Evolutionary conservation across 2,888 invertebrate species (phyloP).

Genomic region (Diachrysia chrysitis): DNA sequence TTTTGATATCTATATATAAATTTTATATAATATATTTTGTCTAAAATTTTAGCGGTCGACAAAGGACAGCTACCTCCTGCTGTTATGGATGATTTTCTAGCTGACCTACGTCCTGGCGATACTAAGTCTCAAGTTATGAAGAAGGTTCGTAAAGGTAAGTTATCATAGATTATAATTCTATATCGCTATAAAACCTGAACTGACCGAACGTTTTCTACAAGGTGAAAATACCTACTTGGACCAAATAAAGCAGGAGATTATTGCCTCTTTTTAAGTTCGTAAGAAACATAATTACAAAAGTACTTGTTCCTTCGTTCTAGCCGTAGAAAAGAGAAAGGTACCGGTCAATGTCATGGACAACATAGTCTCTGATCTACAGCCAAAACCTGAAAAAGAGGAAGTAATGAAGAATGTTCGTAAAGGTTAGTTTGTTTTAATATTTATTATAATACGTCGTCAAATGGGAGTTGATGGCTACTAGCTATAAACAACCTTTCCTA

Average conservation of each 20-base stretch:
- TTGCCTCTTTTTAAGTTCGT: no score
- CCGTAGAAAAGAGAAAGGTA: conserved; percentile 25
- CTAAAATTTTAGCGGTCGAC: conserved; percentile 23
- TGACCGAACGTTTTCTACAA: no score
- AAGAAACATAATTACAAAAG: background rate
- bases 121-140: conserved; percentile 16
- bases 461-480: no score
- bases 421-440: conserved; percentile 11
- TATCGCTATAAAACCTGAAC: no score
- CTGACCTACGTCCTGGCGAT: conserved; percentile 23
- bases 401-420: conserved; percentile 18
- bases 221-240: no score
- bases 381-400: conserved; percentile 7
- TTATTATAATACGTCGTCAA: no score
- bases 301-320: conserved; percentile 14
- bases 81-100: conserved; percentile 25
- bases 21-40: background rate
- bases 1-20: no score
- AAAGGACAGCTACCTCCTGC: conserved; percentile 18
- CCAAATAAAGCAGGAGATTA: no score
- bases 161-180: background rate
- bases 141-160: conserved; percentile 36
- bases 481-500: no score
- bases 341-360: conserved; percentile 14
- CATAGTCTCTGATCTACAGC: background rate